phyloP scores from a whole-genome alignment of 2,113 vertebrate species.

The Cheilinus undulatus region DNA sequence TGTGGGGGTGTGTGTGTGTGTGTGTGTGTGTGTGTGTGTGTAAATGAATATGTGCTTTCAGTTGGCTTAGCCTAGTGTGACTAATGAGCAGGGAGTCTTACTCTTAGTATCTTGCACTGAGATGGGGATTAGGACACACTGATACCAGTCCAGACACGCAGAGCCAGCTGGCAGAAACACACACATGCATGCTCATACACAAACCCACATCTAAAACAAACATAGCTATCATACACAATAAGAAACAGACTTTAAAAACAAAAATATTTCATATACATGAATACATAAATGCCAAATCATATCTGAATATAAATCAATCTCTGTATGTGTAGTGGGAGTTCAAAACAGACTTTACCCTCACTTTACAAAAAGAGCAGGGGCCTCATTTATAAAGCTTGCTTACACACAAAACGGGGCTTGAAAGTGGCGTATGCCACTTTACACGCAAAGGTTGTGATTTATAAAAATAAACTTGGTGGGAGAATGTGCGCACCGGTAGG shows the following conservation, averaged over 20 bases:
- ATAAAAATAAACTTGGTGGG: no score
- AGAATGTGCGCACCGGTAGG: no score
- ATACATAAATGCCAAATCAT: background rate
- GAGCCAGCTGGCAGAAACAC: constrained; percentile 43
- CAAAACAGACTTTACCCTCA: no score
- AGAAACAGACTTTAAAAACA: background rate
- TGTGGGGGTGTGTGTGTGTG: background rate
- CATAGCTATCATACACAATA: background rate
- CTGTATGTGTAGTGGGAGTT: no score
- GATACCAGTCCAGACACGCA: constrained; percentile 68
- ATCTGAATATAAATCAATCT: no score
- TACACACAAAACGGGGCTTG: no score
- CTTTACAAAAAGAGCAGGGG: no score
- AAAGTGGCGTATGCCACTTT: no score
- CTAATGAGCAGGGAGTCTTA: constrained; percentile 71
- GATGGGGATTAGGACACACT: constrained; percentile 71
- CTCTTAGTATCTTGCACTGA: constrained; percentile 50
- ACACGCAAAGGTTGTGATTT: no score
- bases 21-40: constrained; percentile 24
- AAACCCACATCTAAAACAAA: background rate
- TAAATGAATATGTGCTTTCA: constrained; percentile 9
- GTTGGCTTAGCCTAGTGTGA: constrained; percentile 68
- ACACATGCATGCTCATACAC: constrained; percentile 14
- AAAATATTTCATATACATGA: background rate
- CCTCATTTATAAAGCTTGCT: no score